phyloP scores from a whole-genome alignment of 1,140 invertebrate genomes.

The Aricia agestis region DNA sequence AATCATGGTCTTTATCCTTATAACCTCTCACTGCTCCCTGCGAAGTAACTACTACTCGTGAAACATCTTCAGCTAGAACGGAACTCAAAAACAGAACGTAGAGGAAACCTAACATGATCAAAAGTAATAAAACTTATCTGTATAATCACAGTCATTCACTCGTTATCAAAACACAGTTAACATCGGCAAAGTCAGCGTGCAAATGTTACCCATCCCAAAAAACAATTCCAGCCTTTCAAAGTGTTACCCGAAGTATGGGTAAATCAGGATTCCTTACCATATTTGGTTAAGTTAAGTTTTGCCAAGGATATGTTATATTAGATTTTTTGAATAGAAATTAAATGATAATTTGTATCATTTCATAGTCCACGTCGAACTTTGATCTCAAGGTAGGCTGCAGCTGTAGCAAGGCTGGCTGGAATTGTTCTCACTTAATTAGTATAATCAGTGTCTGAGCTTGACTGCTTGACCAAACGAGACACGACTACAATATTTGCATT shows the following conservation, averaged over 20 bases:
- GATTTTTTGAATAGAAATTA: no score
- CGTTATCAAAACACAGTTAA: neutral
- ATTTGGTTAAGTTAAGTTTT: no score
- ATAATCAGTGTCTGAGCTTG: neutral
- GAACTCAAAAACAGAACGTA: conserved; percentile 1
- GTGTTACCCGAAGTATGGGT: neutral
- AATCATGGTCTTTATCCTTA: conserved; percentile 5
- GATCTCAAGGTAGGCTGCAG: neutral
- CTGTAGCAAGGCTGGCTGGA: no score
- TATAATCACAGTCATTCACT: neutral
- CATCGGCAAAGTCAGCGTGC: neutral
- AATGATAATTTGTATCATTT: neutral
- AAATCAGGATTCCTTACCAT: neutral
- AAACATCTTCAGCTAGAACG: neutral
- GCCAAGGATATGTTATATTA: no score
- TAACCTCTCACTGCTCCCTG: conserved; percentile 35
- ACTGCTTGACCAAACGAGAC: no score
- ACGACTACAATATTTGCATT: no score
- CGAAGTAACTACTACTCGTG: conserved; percentile 23
- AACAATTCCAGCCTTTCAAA: no score
- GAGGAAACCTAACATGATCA: neutral
- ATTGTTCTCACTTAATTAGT: neutral
- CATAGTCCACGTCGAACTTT: no score
- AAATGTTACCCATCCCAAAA: neutral
- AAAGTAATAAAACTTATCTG: neutral